Base-by-base conservation (phyloP, 2,888 invertebrate genomes). In the Diplazon laetatorius region DNA sequence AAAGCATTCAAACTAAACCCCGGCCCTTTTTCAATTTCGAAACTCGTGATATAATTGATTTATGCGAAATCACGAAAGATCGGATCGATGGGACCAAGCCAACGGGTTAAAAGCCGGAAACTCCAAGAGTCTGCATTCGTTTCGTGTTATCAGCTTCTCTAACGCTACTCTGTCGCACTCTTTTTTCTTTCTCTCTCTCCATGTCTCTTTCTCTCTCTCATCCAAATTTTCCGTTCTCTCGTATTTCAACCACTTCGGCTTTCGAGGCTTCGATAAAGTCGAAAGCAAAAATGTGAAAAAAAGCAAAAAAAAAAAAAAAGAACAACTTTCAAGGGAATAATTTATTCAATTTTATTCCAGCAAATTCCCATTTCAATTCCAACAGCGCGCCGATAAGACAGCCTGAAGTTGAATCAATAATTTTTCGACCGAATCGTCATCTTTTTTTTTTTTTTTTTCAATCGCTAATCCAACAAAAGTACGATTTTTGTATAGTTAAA, bases 11-110 rank as follows among this genome's bases (percentile, higher is more conserved):
- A 76, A 46, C 52, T 37, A 44, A 22, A 14, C 22, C 22, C 16
- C 39, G 55, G 14, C 63, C 59, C 46, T 5, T 14, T 16, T 14
- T 25, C 55, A 55, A 55, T 55, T n/a, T 16, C 30, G 30, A 30
- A 55, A 30, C 55, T 22, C 65, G 66, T 57, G 65, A 52, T 76
- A 76, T 50, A 68, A 82, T 80, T 81, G 73, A 83, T 83, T 84
- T 82, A 82, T 83, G 83, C 78, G 65, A 82, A 60, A 55, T 82
- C 82, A 83, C 78, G 83, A 42, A 76, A 60, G 69, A 66, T 60
- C 39, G 42, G 55, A 75, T 75, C 52, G 66, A 52, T 46, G 37
- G n/a, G 10, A 14, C 20, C 72, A 44, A 39, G 52, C 44, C 30
- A 16, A 16, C 16, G 68, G 55, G 25, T 59, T 42, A 10, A 44